Evolutionary conservation across 2,797 vertebrate species (phyloP), one percentile per base, ranked within the genome.

Genomic region (Sebastes oblongus): DNA sequence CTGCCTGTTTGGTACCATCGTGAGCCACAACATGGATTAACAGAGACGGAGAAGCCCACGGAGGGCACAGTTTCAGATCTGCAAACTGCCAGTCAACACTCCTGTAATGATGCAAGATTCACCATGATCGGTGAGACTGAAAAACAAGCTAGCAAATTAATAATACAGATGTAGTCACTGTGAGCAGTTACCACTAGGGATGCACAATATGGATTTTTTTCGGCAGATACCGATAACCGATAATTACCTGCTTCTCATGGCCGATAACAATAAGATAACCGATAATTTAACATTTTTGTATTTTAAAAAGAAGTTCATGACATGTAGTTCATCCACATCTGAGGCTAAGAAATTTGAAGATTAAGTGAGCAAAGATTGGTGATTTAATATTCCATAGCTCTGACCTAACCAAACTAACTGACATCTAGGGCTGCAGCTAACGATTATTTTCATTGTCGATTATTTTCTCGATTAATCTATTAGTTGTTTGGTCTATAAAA

Each of bases 91-190:
- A 75, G 79, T 8, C 81, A 90, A 18, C 70, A 75, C 8, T 89
- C 77, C 54, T 85, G 70, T 61, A 87, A 93, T 10, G 94, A 94
- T 13, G 79, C 89, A 65, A 95, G 94, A 70, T 94, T 95, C 46
- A 91, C 83, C 2, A 86, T 98, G 55, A 91, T 75, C 20, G 96
- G 97, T 98, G 75, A 96, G 95, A 78, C 42, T 14, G 12, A 66
- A 60, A 52, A 61, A 61, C 11, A 68, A 59, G 8, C 10, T 8
- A 12, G 13, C 12, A 76, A 29, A 36, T 74, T 3, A 39, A 36
- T 64, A n/a, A 34, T 27, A 14, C 12, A 58, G 8, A 62, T 62
- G 2, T 18, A 18, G 42, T 46, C 42, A 46, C 16, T 25, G 4
- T 36, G 20, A 25, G 18, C 2, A 27, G 27, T 27, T 60, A 18